phyloP scores from a whole-genome alignment of 2,797 vertebrate genomes.

The Perodicticus potto region DNA sequence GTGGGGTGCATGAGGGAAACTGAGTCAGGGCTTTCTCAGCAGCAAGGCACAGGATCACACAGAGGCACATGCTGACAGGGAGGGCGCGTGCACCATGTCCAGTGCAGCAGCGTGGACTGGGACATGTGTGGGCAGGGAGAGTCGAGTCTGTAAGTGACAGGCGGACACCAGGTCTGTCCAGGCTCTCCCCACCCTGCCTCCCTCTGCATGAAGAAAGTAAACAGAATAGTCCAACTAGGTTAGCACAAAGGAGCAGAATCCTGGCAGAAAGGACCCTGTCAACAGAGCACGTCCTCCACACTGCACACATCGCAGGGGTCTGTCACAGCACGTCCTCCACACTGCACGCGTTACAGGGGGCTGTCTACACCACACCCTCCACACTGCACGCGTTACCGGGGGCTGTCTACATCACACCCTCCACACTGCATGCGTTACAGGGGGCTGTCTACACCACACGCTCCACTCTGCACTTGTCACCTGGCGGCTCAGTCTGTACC shows the following conservation, averaged over 20 bases:
- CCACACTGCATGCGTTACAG: not conserved
- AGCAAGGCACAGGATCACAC: not conserved
- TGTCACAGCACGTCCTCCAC: accelerated
- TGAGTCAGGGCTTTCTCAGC: not conserved
- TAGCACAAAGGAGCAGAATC: not conserved
- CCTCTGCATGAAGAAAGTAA: not conserved
- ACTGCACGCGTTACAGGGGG: accelerated
- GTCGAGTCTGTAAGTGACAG: not conserved
- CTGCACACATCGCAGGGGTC: too few species aligned
- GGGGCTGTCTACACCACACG: not conserved
- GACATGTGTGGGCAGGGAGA: accelerated
- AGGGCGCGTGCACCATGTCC: not conserved
- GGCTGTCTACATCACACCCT: not conserved
- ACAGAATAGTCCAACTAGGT: not conserved
- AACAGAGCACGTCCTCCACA: not conserved
- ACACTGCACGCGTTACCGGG: not conserved
- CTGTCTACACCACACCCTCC: accelerated
- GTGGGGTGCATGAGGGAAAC: accelerated
- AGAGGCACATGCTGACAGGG: not conserved
- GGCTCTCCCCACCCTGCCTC: too few species aligned
- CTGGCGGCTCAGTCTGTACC: not conserved
- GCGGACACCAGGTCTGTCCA: not conserved
- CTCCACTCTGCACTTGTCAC: not conserved
- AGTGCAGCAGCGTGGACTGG: not conserved
- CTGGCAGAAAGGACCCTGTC: not conserved